phyloP scores from a whole-genome alignment of 2,888 invertebrate genomes.

The Caenorhabditis parvicauda region DNA sequence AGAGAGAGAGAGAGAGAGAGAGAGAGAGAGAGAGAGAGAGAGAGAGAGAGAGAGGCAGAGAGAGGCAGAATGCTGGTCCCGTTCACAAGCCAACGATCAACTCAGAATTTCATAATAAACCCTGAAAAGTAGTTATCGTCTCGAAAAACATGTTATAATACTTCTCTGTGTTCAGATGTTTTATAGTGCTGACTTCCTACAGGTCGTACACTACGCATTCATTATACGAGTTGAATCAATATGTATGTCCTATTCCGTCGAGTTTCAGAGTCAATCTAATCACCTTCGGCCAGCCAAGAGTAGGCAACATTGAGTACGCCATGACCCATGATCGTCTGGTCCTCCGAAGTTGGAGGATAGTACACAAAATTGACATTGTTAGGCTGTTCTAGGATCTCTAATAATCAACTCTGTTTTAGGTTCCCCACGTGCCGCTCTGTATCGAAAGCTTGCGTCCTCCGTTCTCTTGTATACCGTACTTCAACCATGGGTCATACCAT shows the following conservation, averaged over 20 bases:
- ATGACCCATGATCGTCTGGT: slow-evolving; percentile 44
- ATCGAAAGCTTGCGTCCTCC: slow-evolving; percentile 21
- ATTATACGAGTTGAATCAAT: too few relatives aligned
- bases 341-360: slow-evolving; percentile 44
- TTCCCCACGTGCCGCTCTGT: slow-evolving; percentile 56
- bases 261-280: slow-evolving; percentile 29
- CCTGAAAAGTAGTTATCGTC: too few relatives aligned
- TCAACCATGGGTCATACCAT: slow-evolving; percentile 58
- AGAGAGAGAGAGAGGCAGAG: too few relatives aligned
- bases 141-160: neutral
- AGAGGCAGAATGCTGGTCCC: too few relatives aligned
- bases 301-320: slow-evolving; percentile 56
- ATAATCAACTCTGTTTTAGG: slow-evolving; percentile 15
- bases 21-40: too few relatives aligned
- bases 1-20: too few relatives aligned
- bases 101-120: too few relatives aligned
- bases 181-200: neutral
- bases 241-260: too few relatives aligned
- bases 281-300: slow-evolving; percentile 60
- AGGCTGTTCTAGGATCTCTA: neutral
- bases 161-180: neutral
- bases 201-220: neutral
- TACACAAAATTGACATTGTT: slow-evolving; percentile 50
- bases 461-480: slow-evolving; percentile 35
- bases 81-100: too few relatives aligned